Evolutionary conservation across 2,797 vertebrate species (phyloP).

Genomic region (Discoglossus pictus): DNA sequence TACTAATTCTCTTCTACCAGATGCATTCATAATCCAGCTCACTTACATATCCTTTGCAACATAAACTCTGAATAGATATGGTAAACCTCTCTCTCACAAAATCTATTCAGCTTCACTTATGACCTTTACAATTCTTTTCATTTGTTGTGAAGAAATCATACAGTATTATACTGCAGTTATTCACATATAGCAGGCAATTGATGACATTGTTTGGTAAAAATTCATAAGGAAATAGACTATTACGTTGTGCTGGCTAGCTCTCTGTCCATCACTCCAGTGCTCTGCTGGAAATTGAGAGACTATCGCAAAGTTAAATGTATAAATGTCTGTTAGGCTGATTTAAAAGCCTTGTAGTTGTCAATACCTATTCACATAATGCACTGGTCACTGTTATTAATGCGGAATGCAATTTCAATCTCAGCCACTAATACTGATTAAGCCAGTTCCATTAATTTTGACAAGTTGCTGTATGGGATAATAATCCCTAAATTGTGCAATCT

Average conservation of each 20-base stretch:
- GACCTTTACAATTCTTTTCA: too few relatives aligned
- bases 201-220: too few relatives aligned
- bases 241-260: neutral
- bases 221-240: too few relatives aligned
- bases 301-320: constrained; percentile 2
- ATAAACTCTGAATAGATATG: too few relatives aligned
- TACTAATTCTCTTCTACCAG: too few relatives aligned
- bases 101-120: too few relatives aligned
- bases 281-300: neutral
- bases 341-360: constrained; percentile 14
- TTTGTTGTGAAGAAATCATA: too few relatives aligned
- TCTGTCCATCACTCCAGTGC: neutral
- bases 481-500: constrained; percentile 1
- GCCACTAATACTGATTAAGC: constrained; percentile 29
- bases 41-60: too few relatives aligned
- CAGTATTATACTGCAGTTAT: too few relatives aligned
- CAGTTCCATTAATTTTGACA: constrained; percentile 15
- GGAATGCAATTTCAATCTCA: neutral
- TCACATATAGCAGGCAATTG: too few relatives aligned
- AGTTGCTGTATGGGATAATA: constrained; percentile 23
- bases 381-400: constrained; percentile 2
- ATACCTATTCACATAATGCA: constrained; percentile 16
- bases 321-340: constrained; percentile 2
- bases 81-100: too few relatives aligned
- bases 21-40: too few relatives aligned